Evolutionary conservation across 2,797 vertebrate genomes (phyloP).

Genomic region (Cyprinodon diabolis): DNA sequence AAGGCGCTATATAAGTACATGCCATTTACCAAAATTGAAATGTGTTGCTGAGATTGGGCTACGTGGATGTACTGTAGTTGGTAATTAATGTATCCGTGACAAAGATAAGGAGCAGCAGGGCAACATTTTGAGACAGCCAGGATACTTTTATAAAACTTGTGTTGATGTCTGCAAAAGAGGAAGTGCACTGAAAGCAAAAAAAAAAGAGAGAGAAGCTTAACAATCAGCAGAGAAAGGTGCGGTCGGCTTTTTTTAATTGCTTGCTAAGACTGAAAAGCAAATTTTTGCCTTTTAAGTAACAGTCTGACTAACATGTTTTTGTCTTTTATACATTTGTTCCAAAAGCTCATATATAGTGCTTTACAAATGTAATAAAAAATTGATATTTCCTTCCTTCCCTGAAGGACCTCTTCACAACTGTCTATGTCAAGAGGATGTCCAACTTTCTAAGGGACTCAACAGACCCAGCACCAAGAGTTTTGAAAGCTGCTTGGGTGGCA

Average conservation of each 20-base stretch:
- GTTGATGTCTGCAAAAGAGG: conserved; percentile 42
- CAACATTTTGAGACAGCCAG: conserved; percentile 18
- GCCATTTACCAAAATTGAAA: too few species aligned
- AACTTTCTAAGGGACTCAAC: too few species aligned
- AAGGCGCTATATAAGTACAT: too few species aligned
- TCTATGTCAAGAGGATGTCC: too few species aligned
- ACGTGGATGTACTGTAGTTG: conserved; percentile 52
- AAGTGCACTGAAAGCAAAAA: conserved; percentile 57
- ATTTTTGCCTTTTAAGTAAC: conserved; percentile 49
- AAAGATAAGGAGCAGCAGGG: conserved; percentile 15
- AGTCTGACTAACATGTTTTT: background rate
- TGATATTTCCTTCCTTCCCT: too few species aligned
- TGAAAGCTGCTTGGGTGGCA: too few species aligned
- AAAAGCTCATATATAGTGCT: background rate
- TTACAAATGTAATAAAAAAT: background rate
- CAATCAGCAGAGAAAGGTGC: conserved; percentile 57
- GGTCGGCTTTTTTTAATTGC: conserved; percentile 46
- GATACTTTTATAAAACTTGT: conserved; percentile 28
- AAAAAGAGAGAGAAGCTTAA: conserved; percentile 47
- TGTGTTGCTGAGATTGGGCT: too few species aligned
- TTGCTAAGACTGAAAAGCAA: conserved; percentile 61
- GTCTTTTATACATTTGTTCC: background rate
- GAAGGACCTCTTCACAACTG: too few species aligned
- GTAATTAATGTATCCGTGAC: conserved; percentile 22
- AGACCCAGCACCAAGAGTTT: too few species aligned